These are phyloP conservation scores for Batillaria attramentaria DNA, from an alignment of 1,140 invertebrate species.

Conservation along the genomic window DNA sequence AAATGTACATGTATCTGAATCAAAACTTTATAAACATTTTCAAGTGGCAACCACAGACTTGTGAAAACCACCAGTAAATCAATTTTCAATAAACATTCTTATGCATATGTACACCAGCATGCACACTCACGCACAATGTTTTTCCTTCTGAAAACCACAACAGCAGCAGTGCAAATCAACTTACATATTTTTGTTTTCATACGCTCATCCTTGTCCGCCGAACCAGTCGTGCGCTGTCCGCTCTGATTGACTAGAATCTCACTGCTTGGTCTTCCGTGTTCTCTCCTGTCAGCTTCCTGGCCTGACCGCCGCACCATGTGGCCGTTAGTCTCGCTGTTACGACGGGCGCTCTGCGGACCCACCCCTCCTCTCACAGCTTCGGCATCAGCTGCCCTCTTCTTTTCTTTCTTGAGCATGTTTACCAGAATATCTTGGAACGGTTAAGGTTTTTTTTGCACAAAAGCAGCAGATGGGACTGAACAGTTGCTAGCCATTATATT, in stretches of 20 bases:
- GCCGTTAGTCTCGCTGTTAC: conserved; percentile 16
- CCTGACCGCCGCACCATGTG: neutral
- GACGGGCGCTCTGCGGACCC: conserved; percentile 13
- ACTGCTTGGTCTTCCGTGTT: neutral
- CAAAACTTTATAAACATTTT: no score
- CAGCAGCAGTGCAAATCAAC: no score
- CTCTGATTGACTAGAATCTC: conserved; percentile 17
- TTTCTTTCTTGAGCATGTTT: conserved; percentile 72
- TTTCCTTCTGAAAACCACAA: no score
- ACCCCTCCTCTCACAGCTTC: neutral
- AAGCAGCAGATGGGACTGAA: no score
- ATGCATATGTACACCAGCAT: no score
- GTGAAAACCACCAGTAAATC: no score
- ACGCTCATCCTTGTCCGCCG: conserved; percentile 50
- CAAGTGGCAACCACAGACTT: no score
- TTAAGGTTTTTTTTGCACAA: conserved; percentile 44
- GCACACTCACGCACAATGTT: no score
- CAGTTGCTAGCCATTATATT: no score
- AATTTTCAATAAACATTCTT: no score
- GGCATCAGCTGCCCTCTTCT: conserved; percentile 54
- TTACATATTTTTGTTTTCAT: conserved; percentile 66
- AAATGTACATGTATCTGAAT: no score
- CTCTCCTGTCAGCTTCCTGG: neutral
- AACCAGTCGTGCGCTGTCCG: conserved; percentile 1
- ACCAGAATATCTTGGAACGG: conserved; percentile 66